Conservation (phyloP, 2,797 vertebrate species). For the Cuculus canorus region DNA sequence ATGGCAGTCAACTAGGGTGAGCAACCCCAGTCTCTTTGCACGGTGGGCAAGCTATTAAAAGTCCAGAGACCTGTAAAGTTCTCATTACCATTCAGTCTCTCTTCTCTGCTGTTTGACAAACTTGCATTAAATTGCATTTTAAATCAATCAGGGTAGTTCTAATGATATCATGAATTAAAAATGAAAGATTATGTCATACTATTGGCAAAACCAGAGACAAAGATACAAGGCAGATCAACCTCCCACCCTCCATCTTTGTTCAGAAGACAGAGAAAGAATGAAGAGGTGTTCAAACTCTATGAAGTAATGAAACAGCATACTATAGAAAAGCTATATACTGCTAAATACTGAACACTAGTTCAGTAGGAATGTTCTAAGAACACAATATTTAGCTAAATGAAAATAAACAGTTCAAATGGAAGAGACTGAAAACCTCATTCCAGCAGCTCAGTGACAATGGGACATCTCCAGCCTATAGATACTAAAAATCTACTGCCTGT, state of each 20-base stretch:
- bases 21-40: too few species aligned
- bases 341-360: not conserved
- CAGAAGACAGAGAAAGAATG: not conserved
- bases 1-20: too few species aligned
- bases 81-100: too few species aligned
- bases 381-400: not conserved
- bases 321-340: constrained; percentile 11
- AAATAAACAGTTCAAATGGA: not conserved
- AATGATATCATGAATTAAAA: too few species aligned
- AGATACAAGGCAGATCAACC: not conserved
- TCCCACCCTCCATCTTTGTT: not conserved
- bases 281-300: not conserved
- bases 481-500: not conserved
- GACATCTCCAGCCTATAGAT: not conserved
- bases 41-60: too few species aligned
- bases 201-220: not conserved
- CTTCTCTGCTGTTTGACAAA: too few species aligned
- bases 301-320: not conserved
- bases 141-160: too few species aligned
- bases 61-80: too few species aligned
- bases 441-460: not conserved
- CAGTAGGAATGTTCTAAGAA: not conserved
- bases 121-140: too few species aligned
- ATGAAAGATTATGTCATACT: too few species aligned
- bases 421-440: not conserved